Percentiles rank a stretch among this genome's conserved stretches.
Evolutionary conservation across 2,888 invertebrate species (phyloP).

Genomic region (Syrista parreyssii): DNA sequence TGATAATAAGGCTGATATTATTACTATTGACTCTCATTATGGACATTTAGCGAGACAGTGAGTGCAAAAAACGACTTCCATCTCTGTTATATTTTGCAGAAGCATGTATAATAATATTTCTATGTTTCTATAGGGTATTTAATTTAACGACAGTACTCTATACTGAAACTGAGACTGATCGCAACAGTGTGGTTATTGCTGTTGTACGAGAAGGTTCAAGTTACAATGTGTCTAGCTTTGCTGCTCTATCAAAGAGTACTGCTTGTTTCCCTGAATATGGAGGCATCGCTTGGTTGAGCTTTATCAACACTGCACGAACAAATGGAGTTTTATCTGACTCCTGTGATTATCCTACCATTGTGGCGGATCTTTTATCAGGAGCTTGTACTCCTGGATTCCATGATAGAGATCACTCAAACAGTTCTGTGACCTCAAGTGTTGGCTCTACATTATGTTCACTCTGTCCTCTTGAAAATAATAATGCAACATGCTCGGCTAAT

Average conservation of each 20-base stretch:
- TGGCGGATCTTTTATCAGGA: constrained; percentile 70
- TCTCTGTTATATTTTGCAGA: not conserved
- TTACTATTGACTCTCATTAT: constrained; percentile 73
- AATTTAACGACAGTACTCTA: constrained; percentile 70
- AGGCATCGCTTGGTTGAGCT: constrained; percentile 75
- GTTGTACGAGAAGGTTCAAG: constrained; percentile 66
- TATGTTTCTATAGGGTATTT: constrained; percentile 67
- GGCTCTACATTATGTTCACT: constrained; percentile 39
- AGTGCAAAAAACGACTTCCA: constrained; percentile 47
- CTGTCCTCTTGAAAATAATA: constrained; percentile 35
- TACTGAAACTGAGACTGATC: constrained; percentile 69
- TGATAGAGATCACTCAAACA: constrained; percentile 64
- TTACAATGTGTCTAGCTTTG: constrained; percentile 65
- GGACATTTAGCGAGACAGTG: constrained; percentile 74
- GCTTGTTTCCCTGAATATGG: constrained; percentile 78
- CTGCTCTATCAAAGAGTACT: constrained; percentile 69
- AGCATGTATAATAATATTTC: not conserved
- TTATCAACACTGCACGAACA: constrained; percentile 70
- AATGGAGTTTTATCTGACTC: constrained; percentile 67
- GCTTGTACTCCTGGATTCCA: constrained; percentile 75
- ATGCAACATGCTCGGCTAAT: constrained; percentile 69
- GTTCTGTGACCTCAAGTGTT: constrained; percentile 1
- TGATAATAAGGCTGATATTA: constrained; percentile 69
- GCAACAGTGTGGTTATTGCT: constrained; percentile 69
- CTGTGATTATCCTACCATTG: constrained; percentile 71